These are phyloP conservation scores for Loris lydekkerianus DNA, from an alignment of 2,797 vertebrate species.

Conservation along the genomic window DNA sequence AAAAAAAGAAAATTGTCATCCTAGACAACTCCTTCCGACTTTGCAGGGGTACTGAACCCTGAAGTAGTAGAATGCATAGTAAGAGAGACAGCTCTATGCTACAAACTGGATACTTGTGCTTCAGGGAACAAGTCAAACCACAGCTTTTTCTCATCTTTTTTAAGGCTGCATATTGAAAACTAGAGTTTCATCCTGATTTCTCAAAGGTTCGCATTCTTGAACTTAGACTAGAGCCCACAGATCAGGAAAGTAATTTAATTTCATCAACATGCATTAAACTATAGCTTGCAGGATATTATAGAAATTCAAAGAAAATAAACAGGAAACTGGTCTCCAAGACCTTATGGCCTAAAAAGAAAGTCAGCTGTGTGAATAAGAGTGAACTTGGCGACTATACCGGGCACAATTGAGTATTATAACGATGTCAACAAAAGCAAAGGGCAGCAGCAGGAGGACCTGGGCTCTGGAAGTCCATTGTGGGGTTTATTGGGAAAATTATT, in stretches of 20 bases:
- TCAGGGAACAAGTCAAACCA: not conserved
- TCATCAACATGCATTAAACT: not conserved
- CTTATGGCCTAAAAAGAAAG: not conserved
- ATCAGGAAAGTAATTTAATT: slow-evolving; percentile 23
- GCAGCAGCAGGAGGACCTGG: not conserved
- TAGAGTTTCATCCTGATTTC: slow-evolving; percentile 41
- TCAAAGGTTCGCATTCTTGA: not conserved
- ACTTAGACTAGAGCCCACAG: not conserved
- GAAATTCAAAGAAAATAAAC: slow-evolving; percentile 60
- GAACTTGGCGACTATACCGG: not conserved
- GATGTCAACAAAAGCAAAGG: not conserved
- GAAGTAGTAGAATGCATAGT: not conserved
- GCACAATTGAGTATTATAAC: not conserved
- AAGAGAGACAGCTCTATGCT: not conserved
- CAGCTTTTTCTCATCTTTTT: slow-evolving; percentile 32
- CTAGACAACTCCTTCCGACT: not conserved
- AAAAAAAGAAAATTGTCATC: not conserved
- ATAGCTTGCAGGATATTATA: slow-evolving; percentile 13
- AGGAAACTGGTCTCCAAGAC: slow-evolving; percentile 20
- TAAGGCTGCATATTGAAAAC: slow-evolving; percentile 33
- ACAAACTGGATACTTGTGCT: not conserved
- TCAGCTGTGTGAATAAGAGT: not conserved
- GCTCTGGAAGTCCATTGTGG: not conserved
- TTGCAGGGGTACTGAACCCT: not conserved
- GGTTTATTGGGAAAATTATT: slow-evolving; percentile 27